phyloP scores from a whole-genome alignment of 1,140 invertebrate species.

The Drosophila equinoxialis region DNA sequence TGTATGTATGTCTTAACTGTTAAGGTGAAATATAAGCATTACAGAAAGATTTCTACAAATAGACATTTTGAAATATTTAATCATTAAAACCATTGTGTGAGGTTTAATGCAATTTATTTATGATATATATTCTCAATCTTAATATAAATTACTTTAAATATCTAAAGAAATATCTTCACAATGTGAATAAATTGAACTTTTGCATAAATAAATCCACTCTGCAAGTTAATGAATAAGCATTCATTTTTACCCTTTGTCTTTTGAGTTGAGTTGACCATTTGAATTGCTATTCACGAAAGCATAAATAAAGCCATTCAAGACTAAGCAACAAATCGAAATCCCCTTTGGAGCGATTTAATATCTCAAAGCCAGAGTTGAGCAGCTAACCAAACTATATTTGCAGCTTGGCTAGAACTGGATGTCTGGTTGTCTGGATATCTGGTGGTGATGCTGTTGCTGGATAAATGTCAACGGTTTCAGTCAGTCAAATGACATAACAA shows the following conservation, averaged over 20 bases:
- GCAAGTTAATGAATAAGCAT: background rate
- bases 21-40: too few relatives aligned
- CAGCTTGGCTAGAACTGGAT: constrained; percentile 23
- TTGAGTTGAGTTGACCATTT: constrained; percentile 1
- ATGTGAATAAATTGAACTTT: too few relatives aligned
- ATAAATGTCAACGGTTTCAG: constrained; percentile 72
- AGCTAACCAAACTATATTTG: background rate
- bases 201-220: background rate
- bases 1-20: too few relatives aligned
- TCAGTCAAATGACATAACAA: constrained; percentile 73
- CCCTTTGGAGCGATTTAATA: constrained; percentile 62
- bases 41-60: too few relatives aligned
- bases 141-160: too few relatives aligned
- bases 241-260: background rate
- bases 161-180: too few relatives aligned
- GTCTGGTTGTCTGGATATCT: background rate
- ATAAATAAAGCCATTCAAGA: constrained; percentile 12
- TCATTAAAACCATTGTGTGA: too few relatives aligned
- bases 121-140: too few relatives aligned
- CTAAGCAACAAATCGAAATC: constrained; percentile 38
- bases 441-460: constrained; percentile 38
- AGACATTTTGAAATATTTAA: too few relatives aligned
- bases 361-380: constrained; percentile 28
- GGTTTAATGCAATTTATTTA: too few relatives aligned
- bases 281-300: constrained; percentile 13